A percentile compares a stretch with the other conserved stretches of the same genome.
Conservation (phyloP, 2,113 vertebrate genomes). For the Lanius ludovicianus region DNA sequence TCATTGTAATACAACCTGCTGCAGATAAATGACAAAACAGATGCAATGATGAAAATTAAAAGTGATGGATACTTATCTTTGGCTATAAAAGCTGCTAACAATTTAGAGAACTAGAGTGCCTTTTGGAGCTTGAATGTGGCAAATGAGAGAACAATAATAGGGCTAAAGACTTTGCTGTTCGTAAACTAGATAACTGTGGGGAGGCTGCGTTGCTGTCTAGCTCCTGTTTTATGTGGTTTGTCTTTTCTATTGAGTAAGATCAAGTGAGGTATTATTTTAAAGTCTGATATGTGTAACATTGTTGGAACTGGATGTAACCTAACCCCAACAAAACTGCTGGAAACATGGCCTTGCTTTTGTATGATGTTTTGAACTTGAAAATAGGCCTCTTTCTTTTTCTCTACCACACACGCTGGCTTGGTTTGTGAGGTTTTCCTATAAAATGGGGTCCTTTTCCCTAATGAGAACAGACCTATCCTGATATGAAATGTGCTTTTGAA, state of each 20-base stretch:
- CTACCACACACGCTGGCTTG: background rate
- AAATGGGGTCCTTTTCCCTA: background rate
- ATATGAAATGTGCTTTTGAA: background rate
- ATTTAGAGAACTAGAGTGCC: slow-evolving; percentile 72
- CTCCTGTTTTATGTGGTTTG: slow-evolving; percentile 46
- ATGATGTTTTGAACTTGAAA: slow-evolving; percentile 28
- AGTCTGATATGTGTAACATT: background rate
- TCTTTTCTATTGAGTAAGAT: slow-evolving; percentile 44
- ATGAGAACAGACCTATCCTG: background rate
- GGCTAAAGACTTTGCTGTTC: slow-evolving; percentile 72
- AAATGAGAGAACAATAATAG: slow-evolving; percentile 64
- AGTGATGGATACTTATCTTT: slow-evolving; percentile 80
- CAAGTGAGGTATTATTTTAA: slow-evolving; percentile 49
- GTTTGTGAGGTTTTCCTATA: background rate
- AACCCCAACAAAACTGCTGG: slow-evolving; percentile 42
- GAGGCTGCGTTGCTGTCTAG: slow-evolving; percentile 6
- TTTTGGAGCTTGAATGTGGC: slow-evolving; percentile 75
- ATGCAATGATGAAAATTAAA: slow-evolving; percentile 81
- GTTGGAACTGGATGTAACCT: slow-evolving; percentile 25
- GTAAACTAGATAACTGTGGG: slow-evolving; percentile 65
- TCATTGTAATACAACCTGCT: slow-evolving; percentile 78
- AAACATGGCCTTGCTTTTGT: slow-evolving; percentile 41
- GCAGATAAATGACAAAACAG: slow-evolving; percentile 79
- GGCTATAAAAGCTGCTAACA: slow-evolving; percentile 79
- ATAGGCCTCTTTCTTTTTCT: slow-evolving; percentile 5